A percentile compares a stretch with the other conserved stretches of the same genome.
These are phyloP conservation scores for Otolemur crassicaudatus DNA, from an alignment of 2,797 vertebrate species.

Conservation along the genomic window DNA sequence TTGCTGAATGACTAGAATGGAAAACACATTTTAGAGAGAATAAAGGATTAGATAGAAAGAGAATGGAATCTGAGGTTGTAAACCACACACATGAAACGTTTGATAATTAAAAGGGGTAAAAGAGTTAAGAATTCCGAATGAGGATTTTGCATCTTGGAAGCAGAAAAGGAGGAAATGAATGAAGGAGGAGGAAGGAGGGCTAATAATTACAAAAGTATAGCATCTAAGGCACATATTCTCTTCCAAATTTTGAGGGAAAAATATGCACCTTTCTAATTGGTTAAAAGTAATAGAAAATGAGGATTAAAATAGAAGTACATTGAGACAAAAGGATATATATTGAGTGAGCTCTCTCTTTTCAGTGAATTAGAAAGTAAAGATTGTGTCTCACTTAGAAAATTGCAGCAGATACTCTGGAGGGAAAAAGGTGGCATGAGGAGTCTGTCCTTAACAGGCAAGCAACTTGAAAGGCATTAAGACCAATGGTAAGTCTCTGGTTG, in stretches of 20 bases:
- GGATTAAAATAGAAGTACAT: not conserved
- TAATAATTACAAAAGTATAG: not conserved
- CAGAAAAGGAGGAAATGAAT: not conserved
- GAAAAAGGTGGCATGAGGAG: not conserved
- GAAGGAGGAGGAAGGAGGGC: not conserved
- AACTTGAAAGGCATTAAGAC: not conserved
- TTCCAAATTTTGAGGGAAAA: slow-evolving; percentile 38
- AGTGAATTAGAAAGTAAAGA: slow-evolving; percentile 21
- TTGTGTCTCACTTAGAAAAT: slow-evolving; percentile 11
- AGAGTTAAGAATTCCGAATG: not conserved
- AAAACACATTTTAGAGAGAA: not conserved
- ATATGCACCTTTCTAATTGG: not conserved
- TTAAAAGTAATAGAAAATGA: slow-evolving; percentile 24
- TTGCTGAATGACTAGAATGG: not conserved
- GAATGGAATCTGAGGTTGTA: not conserved
- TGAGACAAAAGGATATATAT: not conserved
- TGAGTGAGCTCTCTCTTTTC: not conserved
- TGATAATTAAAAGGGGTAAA: not conserved
- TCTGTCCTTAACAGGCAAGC: slow-evolving; percentile 14
- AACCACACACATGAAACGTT: not conserved
- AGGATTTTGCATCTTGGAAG: not conserved
- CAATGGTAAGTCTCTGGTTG: not conserved
- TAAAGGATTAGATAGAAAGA: not conserved
- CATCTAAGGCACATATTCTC: not conserved
- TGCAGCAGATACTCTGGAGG: not conserved